These are phyloP conservation scores for Leguminivora glycinivorella DNA, from an alignment of 1,140 invertebrate species.

Conservation along the genomic window DNA sequence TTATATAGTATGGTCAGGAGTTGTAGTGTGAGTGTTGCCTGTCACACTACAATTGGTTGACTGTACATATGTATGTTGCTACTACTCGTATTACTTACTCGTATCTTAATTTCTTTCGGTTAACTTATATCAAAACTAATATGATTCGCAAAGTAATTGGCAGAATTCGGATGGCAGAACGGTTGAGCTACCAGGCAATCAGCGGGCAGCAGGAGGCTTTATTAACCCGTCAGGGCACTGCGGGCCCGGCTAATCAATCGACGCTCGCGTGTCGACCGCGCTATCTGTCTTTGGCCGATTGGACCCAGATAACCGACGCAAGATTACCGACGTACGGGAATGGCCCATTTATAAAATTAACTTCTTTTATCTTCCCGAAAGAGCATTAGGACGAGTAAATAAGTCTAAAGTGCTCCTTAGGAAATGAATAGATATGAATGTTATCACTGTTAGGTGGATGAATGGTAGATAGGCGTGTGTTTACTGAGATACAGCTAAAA, in stretches of 20 bases:
- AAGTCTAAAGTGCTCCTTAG: constrained; percentile 53
- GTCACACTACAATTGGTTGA: too few relatives aligned
- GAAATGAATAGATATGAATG: constrained; percentile 57
- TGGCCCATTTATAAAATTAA: constrained; percentile 72
- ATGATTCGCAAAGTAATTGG: constrained; percentile 58
- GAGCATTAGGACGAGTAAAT: constrained; percentile 59
- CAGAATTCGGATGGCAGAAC: constrained; percentile 60
- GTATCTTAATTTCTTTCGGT: too few relatives aligned
- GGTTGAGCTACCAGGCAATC: constrained; percentile 72
- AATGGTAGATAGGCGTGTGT: constrained; percentile 23
- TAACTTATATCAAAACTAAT: constrained; percentile 9
- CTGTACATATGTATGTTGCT: too few relatives aligned
- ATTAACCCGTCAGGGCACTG: constrained; percentile 71
- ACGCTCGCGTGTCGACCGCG: constrained; percentile 69
- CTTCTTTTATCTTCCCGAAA: constrained; percentile 65
- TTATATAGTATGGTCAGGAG: too few relatives aligned
- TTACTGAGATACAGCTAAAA: constrained; percentile 4
- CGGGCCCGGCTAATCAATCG: constrained; percentile 74
- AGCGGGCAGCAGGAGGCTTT: constrained; percentile 65
- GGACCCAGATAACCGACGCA: constrained; percentile 65
- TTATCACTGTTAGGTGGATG: constrained; percentile 34
- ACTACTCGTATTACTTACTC: too few relatives aligned
- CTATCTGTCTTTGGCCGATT: constrained; percentile 74
- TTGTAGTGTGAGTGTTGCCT: too few relatives aligned
- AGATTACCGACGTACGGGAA: constrained; percentile 68